phyloP scores from a whole-genome alignment of 2,113 vertebrate genomes.

The Pollachius pollachius region DNA sequence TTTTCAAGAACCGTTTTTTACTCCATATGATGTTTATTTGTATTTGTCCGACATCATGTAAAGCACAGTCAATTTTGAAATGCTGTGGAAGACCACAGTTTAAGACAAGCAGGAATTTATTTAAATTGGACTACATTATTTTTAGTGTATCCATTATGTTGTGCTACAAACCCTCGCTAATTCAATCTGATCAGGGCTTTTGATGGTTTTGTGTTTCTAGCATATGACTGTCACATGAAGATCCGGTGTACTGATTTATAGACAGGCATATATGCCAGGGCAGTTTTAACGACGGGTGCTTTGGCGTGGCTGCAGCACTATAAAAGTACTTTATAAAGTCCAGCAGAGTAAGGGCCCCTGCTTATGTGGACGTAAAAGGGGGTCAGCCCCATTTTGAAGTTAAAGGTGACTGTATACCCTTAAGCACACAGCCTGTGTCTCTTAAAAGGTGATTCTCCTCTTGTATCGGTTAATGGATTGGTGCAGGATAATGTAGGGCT shows the following conservation, averaged over 20 bases:
- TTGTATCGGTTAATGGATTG: no score
- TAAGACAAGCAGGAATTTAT: slow-evolving; percentile 14
- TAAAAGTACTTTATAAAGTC: slow-evolving; percentile 61
- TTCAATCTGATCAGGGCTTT: slow-evolving; percentile 59
- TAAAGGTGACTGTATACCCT: slow-evolving; percentile 23
- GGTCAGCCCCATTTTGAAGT: slow-evolving; percentile 44
- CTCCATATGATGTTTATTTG: no score
- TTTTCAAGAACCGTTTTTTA: no score
- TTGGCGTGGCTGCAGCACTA: slow-evolving; percentile 53
- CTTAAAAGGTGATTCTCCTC: neutral
- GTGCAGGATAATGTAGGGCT: no score
- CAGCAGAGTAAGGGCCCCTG: slow-evolving; percentile 36
- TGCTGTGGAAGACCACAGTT: slow-evolving; percentile 45
- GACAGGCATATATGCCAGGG: slow-evolving; percentile 56
- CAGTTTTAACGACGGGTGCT: slow-evolving; percentile 59
- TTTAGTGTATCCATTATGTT: slow-evolving; percentile 54
- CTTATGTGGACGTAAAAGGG: slow-evolving; percentile 37
- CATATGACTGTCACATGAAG: slow-evolving; percentile 68
- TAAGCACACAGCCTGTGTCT: slow-evolving; percentile 7
- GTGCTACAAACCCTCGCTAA: slow-evolving; percentile 54
- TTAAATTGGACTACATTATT: slow-evolving; percentile 28
- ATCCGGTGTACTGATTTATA: slow-evolving; percentile 70
- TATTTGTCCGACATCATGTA: no score
- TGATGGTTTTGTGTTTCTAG: slow-evolving; percentile 67
- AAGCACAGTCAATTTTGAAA: no score